Evolutionary conservation across 1,140 invertebrate genomes (phyloP), one percentile per base, ranked within the genome.

Genomic region (Cherax quadricarinatus): DNA sequence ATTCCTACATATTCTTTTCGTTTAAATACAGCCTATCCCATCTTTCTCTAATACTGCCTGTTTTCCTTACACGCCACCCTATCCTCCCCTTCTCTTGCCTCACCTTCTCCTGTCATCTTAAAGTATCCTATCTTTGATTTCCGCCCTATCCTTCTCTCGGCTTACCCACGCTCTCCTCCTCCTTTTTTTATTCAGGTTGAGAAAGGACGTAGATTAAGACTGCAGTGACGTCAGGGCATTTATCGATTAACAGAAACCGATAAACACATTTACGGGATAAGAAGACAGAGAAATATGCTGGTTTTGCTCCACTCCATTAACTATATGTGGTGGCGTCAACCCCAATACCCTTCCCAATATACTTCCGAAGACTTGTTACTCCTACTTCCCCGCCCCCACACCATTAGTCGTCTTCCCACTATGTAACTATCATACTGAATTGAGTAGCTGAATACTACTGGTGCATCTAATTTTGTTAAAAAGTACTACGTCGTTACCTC

Each of bases 241-340:
- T 75, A 75, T 75, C 70, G 70, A 75, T 75, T 75, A 75, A 75
- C 70, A 75, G 70, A 75, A 75, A 75, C 70, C 70, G 70, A 75
- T 75, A 75, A 75, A 75, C 24, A 75, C 70, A 75, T 75, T 75
- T 75, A 75, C 70, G 6, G 70, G 70, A 75, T 75, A 75, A 75
- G 70, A 75, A 75, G 70, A 75, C 70, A 75, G n/a, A 75, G 70
- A 75, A 75, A 30, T 75, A 75, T 75, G 70, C 24, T 75, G 70
- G 70, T 75, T 75, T 75, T 75, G n/a, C 70, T 75, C 70, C 70
- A 30, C 16, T 75, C 70, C 70, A 75, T 75, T 75, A 75, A 30
- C 70, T 75, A 41, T 41, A 41, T 41, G 24, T 57, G 53, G 53
- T 57, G 53, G 53, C 53, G 53, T 57, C 53, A 14, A 14, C 9